A percentile compares a stretch with the other conserved stretches of the same genome.
phyloP scores from a whole-genome alignment of 2,888 invertebrate genomes.

The Parascotia fuliginaria region DNA sequence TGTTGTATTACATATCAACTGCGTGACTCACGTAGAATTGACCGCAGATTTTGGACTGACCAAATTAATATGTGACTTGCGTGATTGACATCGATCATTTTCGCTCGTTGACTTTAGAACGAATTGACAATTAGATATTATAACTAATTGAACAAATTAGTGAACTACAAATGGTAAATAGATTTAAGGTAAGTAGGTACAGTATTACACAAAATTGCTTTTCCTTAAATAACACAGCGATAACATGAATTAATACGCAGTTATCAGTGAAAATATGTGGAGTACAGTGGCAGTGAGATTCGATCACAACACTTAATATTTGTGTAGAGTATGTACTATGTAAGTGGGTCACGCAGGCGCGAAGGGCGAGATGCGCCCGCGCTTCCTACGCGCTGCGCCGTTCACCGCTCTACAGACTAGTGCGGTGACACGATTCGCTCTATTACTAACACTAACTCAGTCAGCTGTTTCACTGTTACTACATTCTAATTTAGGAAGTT shows the following conservation, averaged over 20 bases:
- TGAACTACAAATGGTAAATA: too few relatives aligned
- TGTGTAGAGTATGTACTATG: slow-evolving; percentile 40
- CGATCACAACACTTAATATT: slow-evolving; percentile 51
- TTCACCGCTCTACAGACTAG: slow-evolving; percentile 41
- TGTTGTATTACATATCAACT: slow-evolving; percentile 46
- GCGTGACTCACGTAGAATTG: slow-evolving; percentile 47
- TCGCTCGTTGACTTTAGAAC: slow-evolving; percentile 12
- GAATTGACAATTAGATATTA: too few relatives aligned
- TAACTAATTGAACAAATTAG: too few relatives aligned
- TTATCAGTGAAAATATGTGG: slow-evolving; percentile 14
- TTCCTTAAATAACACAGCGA: not conserved
- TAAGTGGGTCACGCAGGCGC: slow-evolving; percentile 66
- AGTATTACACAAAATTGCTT: too few relatives aligned
- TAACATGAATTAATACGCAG: not conserved
- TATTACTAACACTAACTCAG: not conserved
- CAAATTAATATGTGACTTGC: slow-evolving; percentile 20
- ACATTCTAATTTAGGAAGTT: not conserved
- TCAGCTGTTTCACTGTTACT: not conserved
- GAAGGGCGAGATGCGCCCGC: slow-evolving; percentile 70
- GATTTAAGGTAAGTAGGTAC: not conserved
- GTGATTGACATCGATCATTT: slow-evolving; percentile 21
- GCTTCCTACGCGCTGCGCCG: slow-evolving; percentile 64
- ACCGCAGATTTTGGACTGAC: slow-evolving; percentile 22
- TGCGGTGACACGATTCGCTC: slow-evolving; percentile 36
- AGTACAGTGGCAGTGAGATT: slow-evolving; percentile 21